A percentile compares a stretch with the other conserved stretches of the same genome.
Evolutionary conservation across 2,113 vertebrate species (phyloP).

Genomic region (Sporophila hypoxantha): DNA sequence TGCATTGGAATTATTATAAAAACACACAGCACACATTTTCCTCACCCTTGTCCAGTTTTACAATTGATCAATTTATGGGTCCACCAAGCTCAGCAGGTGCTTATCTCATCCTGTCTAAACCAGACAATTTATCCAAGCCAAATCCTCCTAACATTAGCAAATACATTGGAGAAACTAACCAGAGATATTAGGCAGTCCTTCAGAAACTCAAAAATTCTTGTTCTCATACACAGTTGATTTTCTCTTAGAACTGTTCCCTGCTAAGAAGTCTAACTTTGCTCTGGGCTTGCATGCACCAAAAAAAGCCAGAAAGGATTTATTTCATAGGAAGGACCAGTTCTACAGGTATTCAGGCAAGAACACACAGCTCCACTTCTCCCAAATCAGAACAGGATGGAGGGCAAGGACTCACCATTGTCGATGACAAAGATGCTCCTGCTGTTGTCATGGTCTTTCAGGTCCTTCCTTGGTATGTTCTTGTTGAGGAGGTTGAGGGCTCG

Average conservation of each 20-base stretch:
- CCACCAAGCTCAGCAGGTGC: not conserved
- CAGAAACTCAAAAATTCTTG: not conserved
- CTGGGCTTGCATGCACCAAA: not conserved
- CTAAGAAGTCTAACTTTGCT: not conserved
- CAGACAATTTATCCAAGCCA: not conserved
- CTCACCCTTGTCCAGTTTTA: not conserved
- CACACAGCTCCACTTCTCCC: not conserved
- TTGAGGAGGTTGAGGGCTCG: slow-evolving; percentile 90
- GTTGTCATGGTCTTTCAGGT: slow-evolving; percentile 78
- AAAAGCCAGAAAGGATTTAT: not conserved
- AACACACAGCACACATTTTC: not conserved
- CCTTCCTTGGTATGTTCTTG: slow-evolving; percentile 86
- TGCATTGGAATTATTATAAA: not conserved
- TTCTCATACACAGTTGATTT: not conserved
- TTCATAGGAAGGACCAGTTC: not conserved
- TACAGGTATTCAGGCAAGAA: not conserved
- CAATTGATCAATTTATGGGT: not conserved
- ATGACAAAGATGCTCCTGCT: slow-evolving; percentile 84
- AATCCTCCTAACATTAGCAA: not conserved
- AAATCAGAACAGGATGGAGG: not conserved
- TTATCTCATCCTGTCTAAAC: not conserved
- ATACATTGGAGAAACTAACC: not conserved
- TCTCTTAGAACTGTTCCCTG: not conserved
- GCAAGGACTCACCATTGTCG: slow-evolving; percentile 78
- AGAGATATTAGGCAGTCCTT: not conserved